Evolutionary conservation across 2,797 vertebrate species (phyloP).

Genomic region (Cheirogaleus major): DNA sequence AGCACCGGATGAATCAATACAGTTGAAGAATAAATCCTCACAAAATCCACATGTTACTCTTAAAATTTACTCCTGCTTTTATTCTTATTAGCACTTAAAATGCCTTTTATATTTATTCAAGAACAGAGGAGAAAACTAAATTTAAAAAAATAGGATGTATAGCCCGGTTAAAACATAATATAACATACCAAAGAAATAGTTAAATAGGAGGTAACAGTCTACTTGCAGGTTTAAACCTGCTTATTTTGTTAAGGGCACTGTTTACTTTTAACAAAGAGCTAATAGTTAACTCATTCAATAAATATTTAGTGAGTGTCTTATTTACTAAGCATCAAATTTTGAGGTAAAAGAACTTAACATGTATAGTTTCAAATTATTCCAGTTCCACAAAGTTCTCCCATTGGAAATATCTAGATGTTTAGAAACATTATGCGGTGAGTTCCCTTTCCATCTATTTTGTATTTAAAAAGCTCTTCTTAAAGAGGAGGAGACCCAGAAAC

Average conservation of each 20-base stretch:
- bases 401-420: background rate
- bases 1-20: background rate
- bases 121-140: background rate
- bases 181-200: background rate
- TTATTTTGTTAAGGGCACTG: background rate
- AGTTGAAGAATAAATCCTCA: background rate
- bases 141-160: background rate
- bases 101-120: constrained; percentile 29
- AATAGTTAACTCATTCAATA: background rate
- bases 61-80: background rate
- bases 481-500: background rate
- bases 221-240: background rate
- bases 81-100: constrained; percentile 10
- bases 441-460: background rate
- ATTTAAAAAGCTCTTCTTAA: background rate
- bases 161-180: constrained; percentile 7
- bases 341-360: background rate
- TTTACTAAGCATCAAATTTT: background rate
- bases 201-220: background rate
- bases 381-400: background rate
- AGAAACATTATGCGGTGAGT: background rate
- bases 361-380: background rate
- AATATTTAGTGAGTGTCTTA: background rate
- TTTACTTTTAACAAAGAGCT: background rate
- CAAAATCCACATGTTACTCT: background rate